A percentile compares a stretch with the other conserved stretches of the same genome.
Evolutionary conservation across 2,113 vertebrate species (phyloP).

Genomic region (Cepphus grylle): DNA sequence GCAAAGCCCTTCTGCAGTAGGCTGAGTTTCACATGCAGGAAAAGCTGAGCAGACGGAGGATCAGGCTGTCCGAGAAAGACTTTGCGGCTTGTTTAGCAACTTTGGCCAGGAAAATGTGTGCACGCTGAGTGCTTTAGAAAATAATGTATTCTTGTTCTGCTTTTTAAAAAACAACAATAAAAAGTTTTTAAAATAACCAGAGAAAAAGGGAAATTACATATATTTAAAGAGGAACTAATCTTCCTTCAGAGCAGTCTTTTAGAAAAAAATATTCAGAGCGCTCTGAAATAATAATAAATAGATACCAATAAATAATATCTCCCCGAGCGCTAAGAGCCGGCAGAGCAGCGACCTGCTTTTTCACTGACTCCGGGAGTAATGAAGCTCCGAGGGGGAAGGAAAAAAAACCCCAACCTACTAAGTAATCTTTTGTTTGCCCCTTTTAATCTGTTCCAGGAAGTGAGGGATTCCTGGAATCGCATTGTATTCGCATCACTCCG

Average conservation of each 20-base stretch:
- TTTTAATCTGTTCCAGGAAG: conserved; percentile 80
- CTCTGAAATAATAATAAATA: conserved; percentile 28
- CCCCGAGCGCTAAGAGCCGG: not conserved
- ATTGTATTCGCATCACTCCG: conserved; percentile 54
- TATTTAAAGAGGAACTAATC: not conserved
- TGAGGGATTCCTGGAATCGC: conserved; percentile 74
- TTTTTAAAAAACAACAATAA: not conserved
- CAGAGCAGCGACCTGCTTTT: not conserved
- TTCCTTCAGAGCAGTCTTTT: not conserved
- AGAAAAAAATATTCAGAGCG: not conserved
- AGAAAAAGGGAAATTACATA: not conserved
- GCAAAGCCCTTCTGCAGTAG: not conserved
- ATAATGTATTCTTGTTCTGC: not conserved
- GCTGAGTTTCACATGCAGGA: not conserved
- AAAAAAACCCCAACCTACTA: not conserved
- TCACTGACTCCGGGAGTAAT: not conserved
- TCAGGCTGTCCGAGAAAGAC: not conserved
- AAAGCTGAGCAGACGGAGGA: not conserved
- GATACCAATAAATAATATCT: conserved; percentile 48
- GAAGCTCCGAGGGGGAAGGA: not conserved
- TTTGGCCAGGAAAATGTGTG: not conserved
- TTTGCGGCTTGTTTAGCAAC: not conserved
- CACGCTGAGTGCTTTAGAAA: not conserved
- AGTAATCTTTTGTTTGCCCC: conserved; percentile 74
- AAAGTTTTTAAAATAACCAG: not conserved